Evolutionary conservation across 1,140 invertebrate species (phyloP).

Genomic region (Hyles vespertilio): DNA sequence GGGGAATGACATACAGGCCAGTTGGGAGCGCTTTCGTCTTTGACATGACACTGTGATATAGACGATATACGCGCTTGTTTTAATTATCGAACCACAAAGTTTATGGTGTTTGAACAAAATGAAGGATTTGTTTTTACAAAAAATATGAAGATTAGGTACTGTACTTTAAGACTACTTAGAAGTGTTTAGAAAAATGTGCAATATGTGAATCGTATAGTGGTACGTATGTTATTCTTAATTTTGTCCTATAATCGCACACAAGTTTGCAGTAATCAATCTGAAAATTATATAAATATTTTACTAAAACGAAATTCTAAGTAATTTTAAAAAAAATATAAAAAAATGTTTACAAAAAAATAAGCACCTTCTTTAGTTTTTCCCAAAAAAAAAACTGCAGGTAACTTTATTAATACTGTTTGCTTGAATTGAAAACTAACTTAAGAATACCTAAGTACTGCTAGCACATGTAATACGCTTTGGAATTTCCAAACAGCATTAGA

Average conservation of each 20-base stretch:
- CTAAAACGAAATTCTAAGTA: background rate
- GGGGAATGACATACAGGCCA: background rate
- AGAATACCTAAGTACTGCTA: too few species aligned
- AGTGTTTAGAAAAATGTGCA: too few species aligned
- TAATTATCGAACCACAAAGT: background rate
- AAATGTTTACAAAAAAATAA: too few species aligned
- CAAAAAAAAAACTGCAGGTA: too few species aligned
- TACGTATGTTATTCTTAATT: too few species aligned
- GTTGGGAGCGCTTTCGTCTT: conserved; percentile 10
- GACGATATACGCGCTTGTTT: background rate
- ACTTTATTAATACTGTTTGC: too few species aligned
- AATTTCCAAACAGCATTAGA: too few species aligned
- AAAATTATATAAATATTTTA: background rate
- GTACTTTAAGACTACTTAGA: background rate
- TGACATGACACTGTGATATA: conserved; percentile 4
- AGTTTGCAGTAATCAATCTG: background rate
- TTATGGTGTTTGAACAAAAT: background rate
- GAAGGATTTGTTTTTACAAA: background rate
- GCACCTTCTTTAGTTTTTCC: too few species aligned
- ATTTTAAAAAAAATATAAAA: background rate
- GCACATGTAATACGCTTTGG: too few species aligned
- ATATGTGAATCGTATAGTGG: too few species aligned
- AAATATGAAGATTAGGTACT: background rate
- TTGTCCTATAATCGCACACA: too few species aligned
- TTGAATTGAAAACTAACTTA: too few species aligned